Evolutionary conservation across 2,113 vertebrate genomes (phyloP), one percentile per base, ranked within the genome.

Genomic region (Isichthys henryi): DNA sequence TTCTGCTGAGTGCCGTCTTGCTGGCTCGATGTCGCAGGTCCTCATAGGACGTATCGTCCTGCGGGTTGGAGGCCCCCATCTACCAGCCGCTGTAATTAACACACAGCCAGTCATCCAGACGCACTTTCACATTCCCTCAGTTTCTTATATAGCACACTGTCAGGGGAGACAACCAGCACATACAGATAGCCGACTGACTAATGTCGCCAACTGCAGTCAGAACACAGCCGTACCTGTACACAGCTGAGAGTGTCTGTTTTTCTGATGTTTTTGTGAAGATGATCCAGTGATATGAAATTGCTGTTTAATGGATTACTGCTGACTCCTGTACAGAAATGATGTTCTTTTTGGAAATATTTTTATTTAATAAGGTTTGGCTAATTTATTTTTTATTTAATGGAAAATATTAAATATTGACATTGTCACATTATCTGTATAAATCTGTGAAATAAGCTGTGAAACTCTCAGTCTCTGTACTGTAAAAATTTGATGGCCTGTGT

Each of bases 241-340:
- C 50, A 52, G 50, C 50, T 1, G 50, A 52, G 50, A 52, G 52
- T 3, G 21, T 50, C 9, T 52, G 49, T 31, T 52, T 17, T 31
- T 4, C 13, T 3, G 0, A 84, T 84, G 19, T 43, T 48, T 48
- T 46, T 48, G 39, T 48, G 39, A 86, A 15, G 27, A 31, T 86
- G 49, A 35, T 53, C 48, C 13, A 17, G 87, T 45, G 35, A 19
- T 62, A 21, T 62, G 53, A 88, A 84, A 62, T 46, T 66, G 27
- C 49, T 53, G 50, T 35, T 52, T 87, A 87, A 87, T 87, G 49
- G 50, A 35, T 23, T 52, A 52, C 48, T 86, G 48, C 49, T 87
- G 85, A 50, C 19, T 86, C 15, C n/a, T 53, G 85, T 87, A 53
- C 85, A 31, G 85, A 87, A 87, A 87, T 31, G 10, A 62, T 66